Evolutionary conservation across 2,797 vertebrate species (phyloP).

Genomic region (Eurystomus glaucurus): DNA sequence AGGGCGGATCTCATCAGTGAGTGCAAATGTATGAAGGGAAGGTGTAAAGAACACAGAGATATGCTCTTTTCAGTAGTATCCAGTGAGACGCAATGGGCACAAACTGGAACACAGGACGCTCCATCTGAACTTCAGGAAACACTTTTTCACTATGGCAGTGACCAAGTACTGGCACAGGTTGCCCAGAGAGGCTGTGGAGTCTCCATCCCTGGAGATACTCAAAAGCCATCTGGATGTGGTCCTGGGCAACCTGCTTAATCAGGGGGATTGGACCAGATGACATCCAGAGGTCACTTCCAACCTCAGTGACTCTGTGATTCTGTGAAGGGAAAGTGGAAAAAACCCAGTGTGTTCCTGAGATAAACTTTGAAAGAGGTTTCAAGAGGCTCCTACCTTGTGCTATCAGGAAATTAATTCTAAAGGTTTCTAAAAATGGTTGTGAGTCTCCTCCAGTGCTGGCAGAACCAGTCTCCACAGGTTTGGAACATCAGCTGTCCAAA

Average conservation of each 20-base stretch:
- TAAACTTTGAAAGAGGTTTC: neutral
- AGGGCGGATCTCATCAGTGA: neutral
- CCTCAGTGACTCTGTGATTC: neutral
- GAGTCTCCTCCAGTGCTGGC: neutral
- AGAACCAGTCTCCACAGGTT: neutral
- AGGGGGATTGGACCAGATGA: neutral
- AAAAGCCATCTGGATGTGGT: neutral
- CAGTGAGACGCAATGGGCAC: neutral
- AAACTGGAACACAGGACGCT: neutral
- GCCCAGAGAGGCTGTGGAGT: neutral
- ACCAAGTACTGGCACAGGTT: neutral
- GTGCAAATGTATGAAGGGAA: neutral
- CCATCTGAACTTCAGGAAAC: neutral
- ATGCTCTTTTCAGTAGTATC: neutral
- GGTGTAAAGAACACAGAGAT: neutral
- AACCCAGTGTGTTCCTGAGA: neutral
- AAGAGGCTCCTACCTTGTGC: neutral
- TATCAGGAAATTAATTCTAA: neutral
- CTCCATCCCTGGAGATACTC: neutral
- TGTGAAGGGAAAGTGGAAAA: neutral
- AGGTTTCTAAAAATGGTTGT: neutral
- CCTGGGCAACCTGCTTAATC: neutral
- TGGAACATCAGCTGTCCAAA: neutral
- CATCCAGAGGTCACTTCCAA: neutral
- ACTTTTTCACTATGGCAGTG: neutral